Conservation (phyloP, 23 tunicate genomes). For the Botrylloides violaceus region DNA sequence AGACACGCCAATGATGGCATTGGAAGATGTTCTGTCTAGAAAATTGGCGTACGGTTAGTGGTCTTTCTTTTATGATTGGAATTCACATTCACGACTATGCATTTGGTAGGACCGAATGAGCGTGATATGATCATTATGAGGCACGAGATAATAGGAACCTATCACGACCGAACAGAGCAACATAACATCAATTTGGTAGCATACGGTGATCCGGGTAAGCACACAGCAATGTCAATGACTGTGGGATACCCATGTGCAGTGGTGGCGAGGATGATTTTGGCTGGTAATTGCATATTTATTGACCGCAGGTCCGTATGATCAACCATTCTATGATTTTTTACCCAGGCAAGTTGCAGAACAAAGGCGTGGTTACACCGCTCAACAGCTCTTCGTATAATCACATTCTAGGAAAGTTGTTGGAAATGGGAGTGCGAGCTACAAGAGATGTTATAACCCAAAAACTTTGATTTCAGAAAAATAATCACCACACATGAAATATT, state of each 20-base stretch:
- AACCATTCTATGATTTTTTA: not conserved
- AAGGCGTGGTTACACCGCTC: constrained; percentile 87
- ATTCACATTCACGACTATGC: not conserved
- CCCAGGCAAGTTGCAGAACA: constrained; percentile 67
- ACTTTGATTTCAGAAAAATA: no score
- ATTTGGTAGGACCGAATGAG: constrained; percentile 52
- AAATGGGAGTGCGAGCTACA: constrained; percentile 69
- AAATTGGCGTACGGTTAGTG: constrained; percentile 61
- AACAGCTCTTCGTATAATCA: constrained; percentile 57
- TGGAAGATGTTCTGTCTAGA: constrained; percentile 42
- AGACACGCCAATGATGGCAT: constrained; percentile 43
- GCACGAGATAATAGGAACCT: constrained; percentile 76
- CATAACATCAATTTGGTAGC: constrained; percentile 75
- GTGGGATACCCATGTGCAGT: constrained; percentile 99
- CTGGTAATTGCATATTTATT: constrained; percentile 26
- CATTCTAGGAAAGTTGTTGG: constrained; percentile 54
- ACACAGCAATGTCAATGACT: constrained; percentile 94
- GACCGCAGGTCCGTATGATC: not conserved
- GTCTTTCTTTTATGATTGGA: not conserved
- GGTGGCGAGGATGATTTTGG: constrained; percentile 74
- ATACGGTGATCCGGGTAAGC: constrained; percentile 63
- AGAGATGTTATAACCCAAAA: constrained; percentile 28
- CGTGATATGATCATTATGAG: constrained; percentile 84
- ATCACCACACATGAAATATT: no score
- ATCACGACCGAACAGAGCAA: constrained; percentile 28